Base-by-base conservation (phyloP, 2,888 invertebrate species). In the Drosophila eohydei region DNA sequence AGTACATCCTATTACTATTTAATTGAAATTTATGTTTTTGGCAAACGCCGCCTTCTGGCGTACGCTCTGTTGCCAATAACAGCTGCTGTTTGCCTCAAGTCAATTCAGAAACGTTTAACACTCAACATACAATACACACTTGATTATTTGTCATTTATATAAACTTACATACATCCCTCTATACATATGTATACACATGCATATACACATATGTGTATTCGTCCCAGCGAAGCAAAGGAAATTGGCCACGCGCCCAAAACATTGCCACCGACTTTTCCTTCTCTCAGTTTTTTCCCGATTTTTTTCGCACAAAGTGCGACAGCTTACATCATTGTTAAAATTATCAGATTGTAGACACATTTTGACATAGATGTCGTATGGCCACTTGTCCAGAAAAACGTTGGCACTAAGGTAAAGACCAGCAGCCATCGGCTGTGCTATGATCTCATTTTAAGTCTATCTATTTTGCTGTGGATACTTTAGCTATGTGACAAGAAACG, bases 311-410 rank as follows among this genome's bases (percentile, higher is more conserved):
- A 58, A 71, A 83, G 83, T 68, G 80, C 90, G 91, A 89, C 89
- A 86, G 78, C 79, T 91, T 91, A 90, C 91, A 91, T 91, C 91
- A 91, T 91, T 90, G 83, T 91, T 91, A 91, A 91, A 91, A 89
- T 91, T 91, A 91, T 90, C 83, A 68, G 80, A 79, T 62, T 58
- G 68, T 46, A 58, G 46, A n/a, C 52, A 28, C 51, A 32, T 6
- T 50, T 50, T 50, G 50, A 34, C 34, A 34, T 26, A 26, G 34
- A 52, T 28, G 38, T 52, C 52, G 34, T 0, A 16, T 7, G 34
- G 16, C 50, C 50, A 50, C 63, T 73, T 69, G 64, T 50, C 43
- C 43, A 32, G 60, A 56, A 50, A 48, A 50, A 6, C 48, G 21
- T 9, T 55, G 38, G 4, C 63, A 43, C 59, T 55, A 51, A 65